Conservation (phyloP, 2,888 invertebrate species). For the Epinotia bilunana region DNA sequence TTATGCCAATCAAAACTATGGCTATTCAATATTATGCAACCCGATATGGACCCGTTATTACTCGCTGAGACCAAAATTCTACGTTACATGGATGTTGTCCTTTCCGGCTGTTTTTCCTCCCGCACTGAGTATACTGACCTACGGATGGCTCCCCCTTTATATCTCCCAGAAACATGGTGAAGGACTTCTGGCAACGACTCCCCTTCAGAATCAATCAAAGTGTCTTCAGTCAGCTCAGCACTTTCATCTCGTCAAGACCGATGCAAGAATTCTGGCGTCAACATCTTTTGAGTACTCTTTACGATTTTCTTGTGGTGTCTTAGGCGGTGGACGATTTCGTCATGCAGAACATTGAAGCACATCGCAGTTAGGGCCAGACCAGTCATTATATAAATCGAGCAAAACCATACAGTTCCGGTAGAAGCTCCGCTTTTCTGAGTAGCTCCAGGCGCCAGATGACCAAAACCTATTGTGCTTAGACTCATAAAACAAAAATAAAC, state of each 20-base stretch:
- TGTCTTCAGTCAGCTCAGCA: constrained; percentile 74
- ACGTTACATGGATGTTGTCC: constrained; percentile 69
- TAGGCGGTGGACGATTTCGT: constrained; percentile 92
- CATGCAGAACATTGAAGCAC: constrained; percentile 95
- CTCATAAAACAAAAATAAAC: constrained; percentile 98
- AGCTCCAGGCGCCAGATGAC: constrained; percentile 91
- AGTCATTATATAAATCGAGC: constrained; percentile 94
- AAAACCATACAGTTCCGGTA: constrained; percentile 93
- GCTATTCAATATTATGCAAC: no score
- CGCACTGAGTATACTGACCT: constrained; percentile 71
- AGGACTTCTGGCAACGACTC: constrained; percentile 79
- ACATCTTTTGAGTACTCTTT: constrained; percentile 71
- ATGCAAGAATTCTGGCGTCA: constrained; percentile 77
- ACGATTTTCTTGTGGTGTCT: constrained; percentile 84
- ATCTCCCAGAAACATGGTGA: constrained; percentile 74
- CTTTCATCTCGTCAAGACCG: constrained; percentile 81
- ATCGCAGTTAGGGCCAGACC: constrained; percentile 95
- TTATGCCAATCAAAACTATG: no score
- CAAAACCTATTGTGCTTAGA: constrained; percentile 96
- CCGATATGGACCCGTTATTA: background rate
- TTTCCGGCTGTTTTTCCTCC: constrained; percentile 74
- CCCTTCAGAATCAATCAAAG: constrained; percentile 73
- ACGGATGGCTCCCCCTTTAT: constrained; percentile 72
- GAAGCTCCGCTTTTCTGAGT: constrained; percentile 79
- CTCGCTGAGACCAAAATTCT: constrained; percentile 24